Percentiles rank a stretch among this genome's conserved stretches.
These are phyloP conservation scores for Gnathonemus echidnorhynchus DNA, from an alignment of 2,113 vertebrate genomes.

Conservation along the genomic window DNA sequence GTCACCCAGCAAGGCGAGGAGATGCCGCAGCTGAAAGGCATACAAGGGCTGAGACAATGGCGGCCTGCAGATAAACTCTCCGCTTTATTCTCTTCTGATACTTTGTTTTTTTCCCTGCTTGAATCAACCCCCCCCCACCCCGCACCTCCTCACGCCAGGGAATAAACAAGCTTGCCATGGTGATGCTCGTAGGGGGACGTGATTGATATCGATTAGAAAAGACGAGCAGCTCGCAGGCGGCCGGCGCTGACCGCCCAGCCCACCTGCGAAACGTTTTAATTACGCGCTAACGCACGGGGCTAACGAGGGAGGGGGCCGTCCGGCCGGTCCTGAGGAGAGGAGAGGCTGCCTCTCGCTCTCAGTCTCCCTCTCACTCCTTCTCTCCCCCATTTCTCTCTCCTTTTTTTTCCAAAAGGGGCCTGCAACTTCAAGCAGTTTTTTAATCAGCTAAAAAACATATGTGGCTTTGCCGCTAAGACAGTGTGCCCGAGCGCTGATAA, in stretches of 20 bases:
- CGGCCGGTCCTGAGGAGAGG: constrained; percentile 79
- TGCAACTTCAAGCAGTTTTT: constrained; percentile 97
- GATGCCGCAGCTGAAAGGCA: constrained; percentile 44
- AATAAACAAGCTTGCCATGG: constrained; percentile 35
- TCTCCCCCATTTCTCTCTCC: constrained; percentile 37
- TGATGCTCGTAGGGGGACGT: constrained; percentile 20
- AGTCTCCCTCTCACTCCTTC: constrained; percentile 48
- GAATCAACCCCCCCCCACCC: neutral
- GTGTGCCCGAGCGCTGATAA: constrained; percentile 99
- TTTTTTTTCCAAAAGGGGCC: constrained; percentile 66
- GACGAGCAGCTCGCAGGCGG: constrained; percentile 17
- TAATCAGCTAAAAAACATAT: constrained; percentile 99
- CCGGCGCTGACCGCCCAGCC: neutral
- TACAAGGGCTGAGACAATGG: constrained; percentile 50
- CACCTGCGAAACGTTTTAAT: constrained; percentile 71
- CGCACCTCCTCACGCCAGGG: constrained; percentile 17
- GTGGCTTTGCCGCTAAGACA: constrained; percentile 97
- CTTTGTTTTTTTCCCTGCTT: constrained; percentile 31
- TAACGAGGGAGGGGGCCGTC: constrained; percentile 73
- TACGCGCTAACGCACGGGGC: constrained; percentile 59
- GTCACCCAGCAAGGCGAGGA: constrained; percentile 60
- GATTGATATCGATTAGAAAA: constrained; percentile 20
- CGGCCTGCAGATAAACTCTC: constrained; percentile 55
- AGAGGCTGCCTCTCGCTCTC: constrained; percentile 48
- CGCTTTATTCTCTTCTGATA: constrained; percentile 47